Percentiles rank a stretch among this genome's conserved stretches.
Evolutionary conservation across 2,888 invertebrate species (phyloP).

Genomic region (Agrochola lota): DNA sequence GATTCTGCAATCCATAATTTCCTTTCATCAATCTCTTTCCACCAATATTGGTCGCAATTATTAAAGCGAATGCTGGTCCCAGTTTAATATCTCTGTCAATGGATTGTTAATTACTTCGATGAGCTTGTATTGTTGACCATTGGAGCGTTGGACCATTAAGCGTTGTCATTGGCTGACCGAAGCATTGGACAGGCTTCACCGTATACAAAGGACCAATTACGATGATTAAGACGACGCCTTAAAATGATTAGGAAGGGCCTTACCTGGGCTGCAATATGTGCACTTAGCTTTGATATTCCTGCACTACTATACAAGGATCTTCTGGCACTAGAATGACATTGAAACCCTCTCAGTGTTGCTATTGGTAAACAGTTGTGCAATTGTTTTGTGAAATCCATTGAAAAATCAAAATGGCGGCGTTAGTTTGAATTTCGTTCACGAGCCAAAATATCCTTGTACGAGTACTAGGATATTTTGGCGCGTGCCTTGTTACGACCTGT

Average conservation of each 20-base stretch:
- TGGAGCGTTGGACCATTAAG: not conserved
- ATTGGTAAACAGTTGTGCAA: not conserved
- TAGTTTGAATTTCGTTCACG: not conserved
- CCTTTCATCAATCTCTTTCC: not conserved
- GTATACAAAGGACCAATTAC: constrained; percentile 1
- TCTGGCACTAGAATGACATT: not conserved
- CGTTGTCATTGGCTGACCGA: not conserved
- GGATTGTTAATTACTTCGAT: constrained; percentile 10
- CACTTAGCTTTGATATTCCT: not conserved
- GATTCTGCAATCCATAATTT: not conserved
- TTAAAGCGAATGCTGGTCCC: not conserved
- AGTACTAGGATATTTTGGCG: too few relatives aligned
- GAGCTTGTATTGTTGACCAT: constrained; percentile 16
- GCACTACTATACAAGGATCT: not conserved
- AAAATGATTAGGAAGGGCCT: not conserved
- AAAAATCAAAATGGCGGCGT: not conserved
- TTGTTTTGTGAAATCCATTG: not conserved
- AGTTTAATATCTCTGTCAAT: not conserved
- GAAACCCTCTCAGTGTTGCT: too few relatives aligned
- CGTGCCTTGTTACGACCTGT: too few relatives aligned
- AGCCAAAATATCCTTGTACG: not conserved
- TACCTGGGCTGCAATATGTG: not conserved
- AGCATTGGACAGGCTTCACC: not conserved
- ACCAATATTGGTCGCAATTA: not conserved
- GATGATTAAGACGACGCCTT: not conserved